Evolutionary conservation across 1,140 invertebrate species (phyloP).

Genomic region (Trichogramma pretiosum): DNA sequence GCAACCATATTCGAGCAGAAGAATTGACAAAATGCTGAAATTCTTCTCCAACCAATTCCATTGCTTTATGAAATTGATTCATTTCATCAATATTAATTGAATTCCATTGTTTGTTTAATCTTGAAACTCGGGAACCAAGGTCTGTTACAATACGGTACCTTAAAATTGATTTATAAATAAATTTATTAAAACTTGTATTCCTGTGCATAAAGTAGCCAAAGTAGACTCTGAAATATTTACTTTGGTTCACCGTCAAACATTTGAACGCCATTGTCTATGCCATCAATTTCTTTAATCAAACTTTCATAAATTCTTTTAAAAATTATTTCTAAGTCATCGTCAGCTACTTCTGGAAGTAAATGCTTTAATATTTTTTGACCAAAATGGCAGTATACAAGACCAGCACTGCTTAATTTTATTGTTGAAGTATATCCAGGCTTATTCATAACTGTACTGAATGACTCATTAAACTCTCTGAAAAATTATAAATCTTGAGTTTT

Average conservation of each 20-base stretch:
- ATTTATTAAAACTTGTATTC: not conserved
- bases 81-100: conserved; percentile 49
- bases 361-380: conserved; percentile 69
- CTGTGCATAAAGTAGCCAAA: not conserved
- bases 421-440: conserved; percentile 46
- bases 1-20: conserved; percentile 69
- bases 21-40: conserved; percentile 68
- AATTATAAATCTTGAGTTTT: conserved; percentile 14
- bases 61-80: conserved; percentile 63
- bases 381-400: conserved; percentile 86
- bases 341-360: conserved; percentile 43
- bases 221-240: conserved; percentile 20
- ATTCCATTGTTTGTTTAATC: conserved; percentile 87
- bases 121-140: conserved; percentile 59
- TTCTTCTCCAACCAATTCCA: conserved; percentile 70
- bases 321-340: conserved; percentile 51
- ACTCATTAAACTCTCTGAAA: conserved; percentile 60
- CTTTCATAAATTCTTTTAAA: conserved; percentile 80
- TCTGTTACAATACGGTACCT: conserved; percentile 74
- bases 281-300: conserved; percentile 92
- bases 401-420: conserved; percentile 87
- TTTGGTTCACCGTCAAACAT: conserved; percentile 65
- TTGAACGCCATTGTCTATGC: conserved; percentile 88
- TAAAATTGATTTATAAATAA: conserved; percentile 13
- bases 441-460: conserved; percentile 51